Conservation (phyloP, 2,113 vertebrate species). For the Gymnorhina tibicen region DNA sequence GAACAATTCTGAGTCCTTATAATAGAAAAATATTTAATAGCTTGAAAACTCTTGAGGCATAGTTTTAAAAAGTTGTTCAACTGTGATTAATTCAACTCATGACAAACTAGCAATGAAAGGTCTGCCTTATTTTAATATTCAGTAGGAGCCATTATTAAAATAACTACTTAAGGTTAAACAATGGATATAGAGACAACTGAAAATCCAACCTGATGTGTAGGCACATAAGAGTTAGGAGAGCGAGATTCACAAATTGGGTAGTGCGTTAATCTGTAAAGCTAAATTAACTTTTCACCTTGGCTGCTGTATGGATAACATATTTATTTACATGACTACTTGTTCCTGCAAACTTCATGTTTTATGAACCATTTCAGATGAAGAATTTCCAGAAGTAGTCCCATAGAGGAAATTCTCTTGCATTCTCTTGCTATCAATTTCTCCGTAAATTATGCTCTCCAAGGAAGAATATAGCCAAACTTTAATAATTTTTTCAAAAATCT, state of each 20-base stretch:
- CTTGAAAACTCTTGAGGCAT: slow-evolving; percentile 73
- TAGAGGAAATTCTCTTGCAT: background rate
- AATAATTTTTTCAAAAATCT: background rate
- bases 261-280: background rate
- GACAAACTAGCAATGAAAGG: slow-evolving; percentile 36
- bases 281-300: background rate
- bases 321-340: background rate
- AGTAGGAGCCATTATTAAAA: slow-evolving; percentile 11
- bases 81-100: slow-evolving; percentile 70
- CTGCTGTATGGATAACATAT: background rate
- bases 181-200: background rate
- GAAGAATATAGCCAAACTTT: background rate
- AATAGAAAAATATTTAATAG: slow-evolving; percentile 83
- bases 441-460: background rate
- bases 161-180: slow-evolving; percentile 13
- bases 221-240: background rate
- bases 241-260: background rate
- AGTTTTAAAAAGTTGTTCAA: slow-evolving; percentile 75
- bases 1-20: slow-evolving; percentile 75
- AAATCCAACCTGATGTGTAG: background rate
- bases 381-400: background rate
- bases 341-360: background rate
- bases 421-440: background rate
- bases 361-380: background rate
- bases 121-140: background rate